Conservation (phyloP, 2,113 vertebrate genomes). For the Cyprinus carpio region DNA sequence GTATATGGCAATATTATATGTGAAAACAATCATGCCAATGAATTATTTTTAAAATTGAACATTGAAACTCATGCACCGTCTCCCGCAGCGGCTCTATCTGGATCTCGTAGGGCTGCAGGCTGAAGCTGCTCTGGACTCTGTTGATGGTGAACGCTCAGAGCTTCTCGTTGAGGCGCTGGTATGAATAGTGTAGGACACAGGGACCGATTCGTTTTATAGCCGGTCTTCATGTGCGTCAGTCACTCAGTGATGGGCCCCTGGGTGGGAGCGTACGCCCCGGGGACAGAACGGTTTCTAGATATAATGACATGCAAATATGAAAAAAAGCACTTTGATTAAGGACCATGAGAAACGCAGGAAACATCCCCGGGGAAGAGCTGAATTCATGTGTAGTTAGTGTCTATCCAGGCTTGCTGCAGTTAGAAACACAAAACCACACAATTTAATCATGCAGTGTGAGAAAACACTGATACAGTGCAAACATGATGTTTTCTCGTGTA, state of each 20-base stretch:
- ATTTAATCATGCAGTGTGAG: too few relatives aligned
- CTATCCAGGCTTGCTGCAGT: background rate
- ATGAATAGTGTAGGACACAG: background rate
- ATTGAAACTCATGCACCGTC: constrained; percentile 9
- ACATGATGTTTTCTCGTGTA: background rate
- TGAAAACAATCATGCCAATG: background rate
- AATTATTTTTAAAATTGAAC: background rate
- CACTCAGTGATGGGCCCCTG: background rate
- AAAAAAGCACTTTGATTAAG: background rate
- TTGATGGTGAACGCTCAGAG: constrained; percentile 23
- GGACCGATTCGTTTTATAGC: background rate
- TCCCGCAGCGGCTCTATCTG: constrained; percentile 40
- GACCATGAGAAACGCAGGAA: background rate
- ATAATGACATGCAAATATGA: constrained; percentile 3
- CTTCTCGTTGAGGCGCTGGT: constrained; percentile 44
- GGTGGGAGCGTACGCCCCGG: background rate
- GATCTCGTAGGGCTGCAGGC: constrained; percentile 40
- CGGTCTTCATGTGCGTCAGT: background rate
- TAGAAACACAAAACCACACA: background rate
- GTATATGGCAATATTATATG: background rate
- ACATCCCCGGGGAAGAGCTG: too few relatives aligned
- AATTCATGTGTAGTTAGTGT: background rate
- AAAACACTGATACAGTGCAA: background rate
- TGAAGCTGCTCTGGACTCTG: constrained; percentile 22
- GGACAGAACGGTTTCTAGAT: background rate